Evolutionary conservation across 2,797 vertebrate species (phyloP).

Genomic region (Hyperoplus immaculatus): DNA sequence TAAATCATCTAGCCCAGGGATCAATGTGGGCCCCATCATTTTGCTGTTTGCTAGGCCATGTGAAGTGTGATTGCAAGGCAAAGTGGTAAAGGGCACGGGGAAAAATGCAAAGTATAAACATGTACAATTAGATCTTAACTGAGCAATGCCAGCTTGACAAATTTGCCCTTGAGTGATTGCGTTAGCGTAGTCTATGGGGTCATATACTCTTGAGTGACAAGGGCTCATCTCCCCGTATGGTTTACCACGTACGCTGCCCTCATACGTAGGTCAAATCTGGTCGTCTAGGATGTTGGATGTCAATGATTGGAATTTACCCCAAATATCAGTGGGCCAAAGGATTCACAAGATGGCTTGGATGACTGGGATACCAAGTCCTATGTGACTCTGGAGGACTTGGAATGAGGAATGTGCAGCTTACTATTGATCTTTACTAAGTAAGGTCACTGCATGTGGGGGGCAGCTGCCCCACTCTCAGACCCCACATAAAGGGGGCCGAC

Average conservation of each 20-base stretch:
- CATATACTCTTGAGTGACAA: conserved; percentile 72
- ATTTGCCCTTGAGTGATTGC: conserved; percentile 48
- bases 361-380: conserved; percentile 76
- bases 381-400: conserved; percentile 70
- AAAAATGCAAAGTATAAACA: conserved; percentile 44
- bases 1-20: conserved; percentile 69
- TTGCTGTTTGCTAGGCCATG: conserved; percentile 32
- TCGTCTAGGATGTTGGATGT: conserved; percentile 73
- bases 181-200: conserved; percentile 38
- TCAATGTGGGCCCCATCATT: conserved; percentile 68
- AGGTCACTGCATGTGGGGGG: conserved; percentile 77
- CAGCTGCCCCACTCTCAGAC: conserved; percentile 60
- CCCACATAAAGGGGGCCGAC: conserved; percentile 60
- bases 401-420: conserved; percentile 76
- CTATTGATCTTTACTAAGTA: conserved; percentile 79
- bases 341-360: conserved; percentile 75
- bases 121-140: conserved; percentile 30
- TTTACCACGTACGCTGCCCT: conserved; percentile 65
- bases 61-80: conserved; percentile 34
- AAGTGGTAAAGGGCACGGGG: conserved; percentile 20
- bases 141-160: conserved; percentile 31
- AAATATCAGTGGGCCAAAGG: conserved; percentile 72
- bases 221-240: conserved; percentile 63
- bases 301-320: conserved; percentile 80
- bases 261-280: conserved; percentile 73